Evolutionary conservation across 1,140 invertebrate species (phyloP).

Genomic region (Goniozus legneri): DNA sequence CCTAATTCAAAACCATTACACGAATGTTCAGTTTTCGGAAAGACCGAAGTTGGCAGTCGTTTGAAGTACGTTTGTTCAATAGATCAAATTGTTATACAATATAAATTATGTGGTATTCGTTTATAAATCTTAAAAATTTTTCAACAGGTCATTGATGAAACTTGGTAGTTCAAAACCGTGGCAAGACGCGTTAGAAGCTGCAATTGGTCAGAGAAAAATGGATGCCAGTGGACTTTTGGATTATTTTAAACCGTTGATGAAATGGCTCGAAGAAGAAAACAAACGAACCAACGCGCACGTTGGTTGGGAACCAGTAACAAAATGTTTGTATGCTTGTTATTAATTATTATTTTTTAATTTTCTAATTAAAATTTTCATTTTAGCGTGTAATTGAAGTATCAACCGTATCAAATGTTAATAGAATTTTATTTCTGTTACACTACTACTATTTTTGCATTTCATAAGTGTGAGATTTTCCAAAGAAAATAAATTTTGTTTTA

Average conservation of each 20-base stretch:
- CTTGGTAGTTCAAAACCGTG: slow-evolving; percentile 77
- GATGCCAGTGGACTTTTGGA: slow-evolving; percentile 68
- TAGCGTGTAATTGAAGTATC: no score
- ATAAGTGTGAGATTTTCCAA: no score
- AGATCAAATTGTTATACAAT: no score
- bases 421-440: no score
- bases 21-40: slow-evolving; percentile 79
- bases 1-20: slow-evolving; percentile 64
- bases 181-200: slow-evolving; percentile 74
- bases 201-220: slow-evolving; percentile 75
- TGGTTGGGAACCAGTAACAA: slow-evolving; percentile 80
- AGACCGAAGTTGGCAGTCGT: slow-evolving; percentile 62
- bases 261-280: slow-evolving; percentile 76
- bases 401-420: no score
- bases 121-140: neutral
- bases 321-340: no score
- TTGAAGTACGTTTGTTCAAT: no score
- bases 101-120: no score
- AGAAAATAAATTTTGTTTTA: no score
- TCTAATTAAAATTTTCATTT: no score
- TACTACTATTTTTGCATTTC: no score
- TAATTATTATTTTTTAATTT: no score
- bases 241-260: slow-evolving; percentile 71
- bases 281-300: slow-evolving; percentile 64
- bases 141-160: slow-evolving; percentile 74